Conservation (phyloP, 2,797 vertebrate genomes). For the Dipus sagitta region DNA sequence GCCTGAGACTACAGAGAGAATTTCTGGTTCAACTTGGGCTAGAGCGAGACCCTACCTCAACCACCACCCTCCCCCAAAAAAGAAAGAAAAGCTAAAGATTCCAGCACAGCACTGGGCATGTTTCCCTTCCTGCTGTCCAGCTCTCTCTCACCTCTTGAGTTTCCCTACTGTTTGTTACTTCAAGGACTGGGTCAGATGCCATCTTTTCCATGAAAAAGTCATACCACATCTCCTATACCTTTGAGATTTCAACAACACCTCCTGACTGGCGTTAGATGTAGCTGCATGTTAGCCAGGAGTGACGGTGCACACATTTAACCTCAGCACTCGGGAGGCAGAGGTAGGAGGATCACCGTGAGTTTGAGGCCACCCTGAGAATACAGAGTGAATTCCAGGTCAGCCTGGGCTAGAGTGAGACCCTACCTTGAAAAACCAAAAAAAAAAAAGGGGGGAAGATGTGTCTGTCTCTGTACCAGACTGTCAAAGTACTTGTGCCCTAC, state of each 20-base stretch:
- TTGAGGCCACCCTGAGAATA: no score
- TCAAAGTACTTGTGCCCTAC: conserved; percentile 54
- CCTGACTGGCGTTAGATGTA: conserved; percentile 54
- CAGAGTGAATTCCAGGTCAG: no score
- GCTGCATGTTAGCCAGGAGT: neutral
- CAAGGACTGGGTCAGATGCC: conserved; percentile 25
- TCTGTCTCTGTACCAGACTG: conserved; percentile 62
- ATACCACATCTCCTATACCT: neutral
- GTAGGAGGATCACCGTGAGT: no score
- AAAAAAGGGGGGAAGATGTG: neutral
- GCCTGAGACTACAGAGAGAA: no score
- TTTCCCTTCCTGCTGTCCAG: neutral
- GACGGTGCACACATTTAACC: no score
- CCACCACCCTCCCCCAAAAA: no score
- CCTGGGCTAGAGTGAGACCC: no score
- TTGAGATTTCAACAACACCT: conserved; percentile 56
- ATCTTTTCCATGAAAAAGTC: conserved; percentile 22
- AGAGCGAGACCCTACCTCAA: no score
- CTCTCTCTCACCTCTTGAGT: neutral
- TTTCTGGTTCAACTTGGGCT: no score
- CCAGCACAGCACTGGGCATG: neutral
- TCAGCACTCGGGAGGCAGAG: no score
- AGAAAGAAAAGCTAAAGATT: neutral
- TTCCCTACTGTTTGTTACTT: neutral
- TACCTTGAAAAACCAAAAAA: no score